Evolutionary conservation across 1,140 invertebrate genomes (phyloP), one percentile per base, ranked within the genome.

Genomic region (Eufriesea mexicana): DNA sequence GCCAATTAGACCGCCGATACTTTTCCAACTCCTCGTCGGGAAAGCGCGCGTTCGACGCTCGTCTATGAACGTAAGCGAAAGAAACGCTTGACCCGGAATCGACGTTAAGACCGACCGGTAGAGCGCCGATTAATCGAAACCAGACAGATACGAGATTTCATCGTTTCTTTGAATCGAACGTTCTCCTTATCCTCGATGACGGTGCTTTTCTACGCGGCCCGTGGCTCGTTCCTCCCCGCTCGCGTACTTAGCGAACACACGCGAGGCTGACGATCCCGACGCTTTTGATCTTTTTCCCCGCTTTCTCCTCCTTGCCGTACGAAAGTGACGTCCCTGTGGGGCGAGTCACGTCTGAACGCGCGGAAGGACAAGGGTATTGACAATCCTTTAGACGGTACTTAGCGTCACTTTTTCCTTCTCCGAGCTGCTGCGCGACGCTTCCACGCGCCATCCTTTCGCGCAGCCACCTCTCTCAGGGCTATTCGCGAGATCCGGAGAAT

Each of bases 381-480:
- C 90, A 91, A 92, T 92, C 89, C 89, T 92, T 91, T 92, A 88
- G 84, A 85, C 81, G 82, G 85, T 90, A 91, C 90, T 92, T 91
- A 91, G 85, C 85, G 84, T 84, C 84, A 88, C 84, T 89, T 91
- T 90, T 91, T 89, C 82, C 67, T 84, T 45, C 16, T 59, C 14
- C 45, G 7, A 28, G 64, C 54, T 61, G 35, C 77, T 25, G 51
- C 35, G 2, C 59, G 10, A 14, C 45, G n/a, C n/a, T n/a, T n/a
- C n/a, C n/a, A n/a, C n/a, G n/a, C n/a, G 25, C 28, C 35, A 12
- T 7, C 35, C 23, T 59, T 35, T 45, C 49, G 23, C 23, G 28
- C 8, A 14, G 42, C 71, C 45, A 6, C n/a, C 71, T 45, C 45
- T 57, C 20, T 42, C 51, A 35, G 9, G 12, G 9, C 42, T 49